Evolutionary conservation across 2,113 vertebrate species (phyloP).

Genomic region (Tetrao urogallus): DNA sequence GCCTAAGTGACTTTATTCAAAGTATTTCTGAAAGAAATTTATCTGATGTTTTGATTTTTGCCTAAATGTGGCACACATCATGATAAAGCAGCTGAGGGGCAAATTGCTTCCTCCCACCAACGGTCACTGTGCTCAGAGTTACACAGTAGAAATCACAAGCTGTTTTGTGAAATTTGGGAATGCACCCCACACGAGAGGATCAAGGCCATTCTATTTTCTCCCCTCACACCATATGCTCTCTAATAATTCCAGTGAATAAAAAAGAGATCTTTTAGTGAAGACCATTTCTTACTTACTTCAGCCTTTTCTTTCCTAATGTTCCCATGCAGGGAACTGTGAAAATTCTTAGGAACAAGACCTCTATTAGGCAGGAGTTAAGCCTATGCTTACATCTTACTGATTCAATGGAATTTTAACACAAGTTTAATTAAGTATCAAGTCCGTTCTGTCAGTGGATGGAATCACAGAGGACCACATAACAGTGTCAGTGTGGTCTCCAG

Average conservation of each 20-base stretch:
- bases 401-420: neutral
- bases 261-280: neutral
- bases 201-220: neutral
- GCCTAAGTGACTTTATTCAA: neutral
- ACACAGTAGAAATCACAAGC: neutral
- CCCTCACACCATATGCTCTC: neutral
- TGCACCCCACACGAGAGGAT: neutral
- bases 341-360: neutral
- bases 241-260: neutral
- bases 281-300: neutral
- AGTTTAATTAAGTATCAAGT: neutral
- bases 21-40: neutral
- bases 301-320: neutral
- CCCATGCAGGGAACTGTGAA: neutral
- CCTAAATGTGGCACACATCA: neutral
- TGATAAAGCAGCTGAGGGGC: neutral
- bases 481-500: accelerated
- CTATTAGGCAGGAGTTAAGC: neutral
- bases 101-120: neutral
- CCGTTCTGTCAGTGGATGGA: neutral
- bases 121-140: neutral
- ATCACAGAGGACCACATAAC: neutral
- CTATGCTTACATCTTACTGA: neutral
- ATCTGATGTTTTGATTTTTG: neutral
- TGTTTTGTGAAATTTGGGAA: neutral